A percentile compares a stretch with the other conserved stretches of the same genome.
phyloP scores from a whole-genome alignment of 1,140 invertebrate genomes.

The Drosophila erecta region DNA sequence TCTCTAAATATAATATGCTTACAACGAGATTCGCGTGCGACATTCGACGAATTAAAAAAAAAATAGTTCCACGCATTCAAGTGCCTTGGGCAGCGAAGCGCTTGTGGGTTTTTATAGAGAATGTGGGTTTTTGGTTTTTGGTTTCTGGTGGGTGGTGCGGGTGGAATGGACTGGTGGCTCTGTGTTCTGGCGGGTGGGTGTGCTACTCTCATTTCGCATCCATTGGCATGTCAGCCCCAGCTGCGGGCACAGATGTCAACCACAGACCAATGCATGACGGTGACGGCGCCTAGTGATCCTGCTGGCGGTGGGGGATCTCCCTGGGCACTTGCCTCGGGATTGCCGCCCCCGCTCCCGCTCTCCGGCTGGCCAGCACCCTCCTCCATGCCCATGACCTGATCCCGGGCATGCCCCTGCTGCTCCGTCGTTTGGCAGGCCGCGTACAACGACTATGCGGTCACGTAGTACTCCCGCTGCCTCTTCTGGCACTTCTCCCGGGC shows the following conservation, averaged over 20 bases:
- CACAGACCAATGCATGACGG: constrained; percentile 62
- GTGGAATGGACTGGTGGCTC: constrained; percentile 43
- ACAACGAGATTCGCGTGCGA: constrained; percentile 37
- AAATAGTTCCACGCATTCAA: constrained; percentile 4
- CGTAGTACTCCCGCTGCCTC: constrained; percentile 88
- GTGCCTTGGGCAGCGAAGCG: constrained; percentile 51
- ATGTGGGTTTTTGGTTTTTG: no score
- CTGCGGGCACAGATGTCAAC: constrained; percentile 67
- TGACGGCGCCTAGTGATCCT: constrained; percentile 30
- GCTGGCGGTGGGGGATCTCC: not conserved
- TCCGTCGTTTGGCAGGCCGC: constrained; percentile 54
- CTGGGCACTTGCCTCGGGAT: not conserved
- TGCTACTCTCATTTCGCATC: not conserved
- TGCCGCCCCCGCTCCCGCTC: not conserved
- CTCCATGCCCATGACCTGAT: constrained; percentile 13
- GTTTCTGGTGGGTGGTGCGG: constrained; percentile 20
- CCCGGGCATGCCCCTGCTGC: not conserved
- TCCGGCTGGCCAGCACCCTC: not conserved
- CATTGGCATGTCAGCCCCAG: constrained; percentile 53
- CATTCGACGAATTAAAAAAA: constrained; percentile 26
- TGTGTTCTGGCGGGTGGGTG: constrained; percentile 15
- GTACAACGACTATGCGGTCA: constrained; percentile 87
- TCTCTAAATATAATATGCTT: constrained; percentile 41
- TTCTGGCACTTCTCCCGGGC: constrained; percentile 91
- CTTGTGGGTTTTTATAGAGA: constrained; percentile 2